Evolutionary conservation across 2,113 vertebrate genomes (phyloP).

Genomic region (Cavia porcellus): DNA sequence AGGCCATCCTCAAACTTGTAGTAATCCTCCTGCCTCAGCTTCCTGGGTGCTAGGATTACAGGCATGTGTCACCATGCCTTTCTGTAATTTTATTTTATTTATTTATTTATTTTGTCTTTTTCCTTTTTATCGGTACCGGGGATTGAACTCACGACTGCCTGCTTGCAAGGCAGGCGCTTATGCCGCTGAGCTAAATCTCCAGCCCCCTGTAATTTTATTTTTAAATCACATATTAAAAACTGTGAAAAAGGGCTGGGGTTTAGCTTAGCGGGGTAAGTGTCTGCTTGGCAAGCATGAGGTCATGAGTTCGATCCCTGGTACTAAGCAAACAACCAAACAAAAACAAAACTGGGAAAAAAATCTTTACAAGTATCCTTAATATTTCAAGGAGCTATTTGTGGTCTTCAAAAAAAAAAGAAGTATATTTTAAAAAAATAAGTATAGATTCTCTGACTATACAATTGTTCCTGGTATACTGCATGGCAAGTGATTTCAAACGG

Average conservation of each 20-base stretch:
- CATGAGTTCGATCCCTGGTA: no score
- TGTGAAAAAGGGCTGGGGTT: no score
- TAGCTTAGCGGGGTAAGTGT: no score
- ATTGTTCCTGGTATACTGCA: neutral
- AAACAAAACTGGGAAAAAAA: neutral
- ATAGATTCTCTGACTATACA: neutral
- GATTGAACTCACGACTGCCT: no score
- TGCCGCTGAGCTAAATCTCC: no score
- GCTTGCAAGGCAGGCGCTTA: no score
- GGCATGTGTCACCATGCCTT: neutral
- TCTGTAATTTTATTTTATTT: neutral
- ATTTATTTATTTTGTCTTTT: slow-evolving; percentile 15
- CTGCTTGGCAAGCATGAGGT: no score
- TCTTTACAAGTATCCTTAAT: neutral
- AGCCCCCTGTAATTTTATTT: neutral
- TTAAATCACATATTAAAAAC: neutral
- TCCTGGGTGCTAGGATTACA: neutral
- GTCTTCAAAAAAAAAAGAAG: neutral
- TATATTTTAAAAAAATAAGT: neutral
- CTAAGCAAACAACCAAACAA: no score
- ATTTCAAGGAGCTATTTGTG: neutral
- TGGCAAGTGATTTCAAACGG: slow-evolving; percentile 52
- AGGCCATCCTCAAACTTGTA: neutral
- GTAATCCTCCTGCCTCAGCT: neutral
- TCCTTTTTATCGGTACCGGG: no score